Base-by-base conservation (phyloP, 2,888 invertebrate species). In the Dryocosmus kuriphilus region DNA sequence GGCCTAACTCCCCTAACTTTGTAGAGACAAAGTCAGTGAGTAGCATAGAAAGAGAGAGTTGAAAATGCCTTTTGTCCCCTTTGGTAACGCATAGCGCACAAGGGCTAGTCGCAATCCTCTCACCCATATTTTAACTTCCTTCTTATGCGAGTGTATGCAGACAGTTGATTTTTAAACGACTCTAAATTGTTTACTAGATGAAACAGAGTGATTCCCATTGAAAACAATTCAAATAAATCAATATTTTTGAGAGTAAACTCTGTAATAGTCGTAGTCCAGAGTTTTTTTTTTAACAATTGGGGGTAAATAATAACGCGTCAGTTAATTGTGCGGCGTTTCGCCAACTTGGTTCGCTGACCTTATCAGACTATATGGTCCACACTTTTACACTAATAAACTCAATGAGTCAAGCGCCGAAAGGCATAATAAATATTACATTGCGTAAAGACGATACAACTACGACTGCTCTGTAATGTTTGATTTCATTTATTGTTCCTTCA, bases 1-100 rank as follows among this genome's bases (percentile, higher is more conserved):
- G 86, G 86, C 86, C 89, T 88, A 89, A 90, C 89, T 90, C 90
- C 91, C 91, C 91, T 90, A 91, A 90, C 88, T 89, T 90, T 87
- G 88, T 89, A 87, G 83, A 87, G 83, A 84, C 78, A 80, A 82
- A 83, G 84, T 81, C 85, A 85, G 84, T 82, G 82, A 79, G 82
- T 78, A 78, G 55, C 79, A 80, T 81, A 84, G 82, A 86, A 85
- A 84, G 85, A 84, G 86, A 85, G 88, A 86, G 87, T 85, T 85
- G 88, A 88, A 89, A 89, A 89, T 89, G 89, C 87, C 89, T 89
- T 90, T 89, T 88, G 87, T 88, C 85, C 88, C 87, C 87, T 87
- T 83, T 86, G 81, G 84, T 76, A 82, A 84, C 82, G 86, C 82
- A 85, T 85, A 85, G 86, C 86, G 84, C 83, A 88, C 83, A 86